These are phyloP conservation scores for Girardia tigrina DNA, from an alignment of 2,888 invertebrate species.

Conservation along the genomic window DNA sequence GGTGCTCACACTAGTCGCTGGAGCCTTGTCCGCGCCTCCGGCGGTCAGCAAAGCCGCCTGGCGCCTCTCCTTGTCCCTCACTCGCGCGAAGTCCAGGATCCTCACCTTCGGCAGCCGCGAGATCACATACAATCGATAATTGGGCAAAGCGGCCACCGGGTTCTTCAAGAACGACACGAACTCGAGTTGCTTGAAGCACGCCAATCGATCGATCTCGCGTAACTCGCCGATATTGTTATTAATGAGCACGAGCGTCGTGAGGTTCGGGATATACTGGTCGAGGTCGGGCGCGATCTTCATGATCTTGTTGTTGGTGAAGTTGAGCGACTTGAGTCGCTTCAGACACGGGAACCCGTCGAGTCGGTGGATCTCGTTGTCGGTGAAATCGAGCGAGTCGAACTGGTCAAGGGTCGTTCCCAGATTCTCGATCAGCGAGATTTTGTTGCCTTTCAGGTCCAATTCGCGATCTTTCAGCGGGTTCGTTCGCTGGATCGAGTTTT, in stretches of 20 bases:
- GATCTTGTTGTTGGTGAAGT: slow-evolving; percentile 88
- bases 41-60: slow-evolving; percentile 74
- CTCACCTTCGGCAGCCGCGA: slow-evolving; percentile 64
- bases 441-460: slow-evolving; percentile 85
- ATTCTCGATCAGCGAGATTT: slow-evolving; percentile 96
- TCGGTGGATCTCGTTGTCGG: slow-evolving; percentile 92
- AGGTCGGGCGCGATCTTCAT: slow-evolving; percentile 75
- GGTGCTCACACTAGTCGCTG: too few relatives aligned
- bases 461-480: slow-evolving; percentile 91
- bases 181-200: slow-evolving; percentile 63
- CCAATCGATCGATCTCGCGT: slow-evolving; percentile 75
- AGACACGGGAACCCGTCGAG: slow-evolving; percentile 87
- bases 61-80: slow-evolving; percentile 70
- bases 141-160: slow-evolving; percentile 80
- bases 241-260: slow-evolving; percentile 75
- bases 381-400: slow-evolving; percentile 93
- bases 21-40: slow-evolving; percentile 76
- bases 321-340: slow-evolving; percentile 70
- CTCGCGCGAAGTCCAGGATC: slow-evolving; percentile 83
- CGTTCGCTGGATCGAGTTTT: slow-evolving; percentile 66
- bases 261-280: slow-evolving; percentile 72
- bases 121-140: slow-evolving; percentile 60
- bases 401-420: slow-evolving; percentile 94
- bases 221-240: slow-evolving; percentile 89
- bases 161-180: slow-evolving; percentile 66